phyloP scores from a whole-genome alignment of 2,113 vertebrate species.

The Cyphomyrus plagiostoma region DNA sequence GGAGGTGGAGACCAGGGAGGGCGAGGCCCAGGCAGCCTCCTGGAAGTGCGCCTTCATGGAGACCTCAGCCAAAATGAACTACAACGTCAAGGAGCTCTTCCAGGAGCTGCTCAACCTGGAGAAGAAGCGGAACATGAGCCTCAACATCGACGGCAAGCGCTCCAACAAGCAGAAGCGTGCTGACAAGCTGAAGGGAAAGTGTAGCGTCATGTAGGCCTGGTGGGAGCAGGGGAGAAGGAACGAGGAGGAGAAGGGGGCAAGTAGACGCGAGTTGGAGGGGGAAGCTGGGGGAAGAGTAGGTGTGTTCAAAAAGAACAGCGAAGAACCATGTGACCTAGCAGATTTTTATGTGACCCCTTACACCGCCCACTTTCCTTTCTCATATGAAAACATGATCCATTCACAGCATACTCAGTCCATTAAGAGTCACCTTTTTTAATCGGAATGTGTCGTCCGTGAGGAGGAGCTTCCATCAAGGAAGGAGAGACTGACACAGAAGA shows the following conservation, averaged over 20 bases:
- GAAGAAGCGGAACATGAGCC: conserved; percentile 75
- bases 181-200: conserved; percentile 80
- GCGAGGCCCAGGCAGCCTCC: conserved; percentile 72
- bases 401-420: conserved; percentile 9
- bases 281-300: conserved; percentile 2
- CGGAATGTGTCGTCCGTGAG: neutral
- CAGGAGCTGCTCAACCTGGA: conserved; percentile 82
- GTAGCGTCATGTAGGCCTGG: conserved; percentile 66
- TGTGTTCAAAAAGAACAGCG: neutral
- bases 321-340: neutral
- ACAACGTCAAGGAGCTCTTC: conserved; percentile 84
- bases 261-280: neutral
- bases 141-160: conserved; percentile 74
- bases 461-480: neutral
- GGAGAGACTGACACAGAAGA: neutral
- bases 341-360: neutral
- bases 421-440: neutral
- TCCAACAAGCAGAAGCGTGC: conserved; percentile 76
- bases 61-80: conserved; percentile 85
- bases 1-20: conserved; percentile 74
- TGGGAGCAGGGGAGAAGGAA: neutral
- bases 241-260: neutral
- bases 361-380: neutral
- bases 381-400: neutral
- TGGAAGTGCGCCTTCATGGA: conserved; percentile 88